Conservation (phyloP, 1,140 invertebrate genomes). For the Sarcophaga peregrina region DNA sequence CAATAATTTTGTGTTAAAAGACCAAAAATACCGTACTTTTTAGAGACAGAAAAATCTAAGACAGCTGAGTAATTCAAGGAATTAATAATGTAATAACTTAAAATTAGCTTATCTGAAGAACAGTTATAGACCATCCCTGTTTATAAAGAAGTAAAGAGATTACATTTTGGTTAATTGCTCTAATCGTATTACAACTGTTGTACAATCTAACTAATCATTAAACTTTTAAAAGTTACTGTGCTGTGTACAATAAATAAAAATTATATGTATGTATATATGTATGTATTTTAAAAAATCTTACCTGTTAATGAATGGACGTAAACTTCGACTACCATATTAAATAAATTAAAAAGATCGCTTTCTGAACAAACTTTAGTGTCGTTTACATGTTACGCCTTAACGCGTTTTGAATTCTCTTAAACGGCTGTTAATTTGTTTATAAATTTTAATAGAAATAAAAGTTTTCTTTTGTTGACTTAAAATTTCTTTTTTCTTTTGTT, state of each 20-base stretch:
- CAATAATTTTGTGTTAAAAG: no score
- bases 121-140: no score
- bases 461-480: constrained; percentile 11
- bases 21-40: no score
- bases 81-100: no score
- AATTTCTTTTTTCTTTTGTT: not conserved
- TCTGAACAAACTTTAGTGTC: not conserved
- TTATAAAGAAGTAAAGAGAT: no score
- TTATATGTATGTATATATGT: not conserved
- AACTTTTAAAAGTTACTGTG: no score
- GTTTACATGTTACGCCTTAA: not conserved
- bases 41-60: no score
- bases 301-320: not conserved
- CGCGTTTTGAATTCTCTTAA: not conserved
- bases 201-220: not conserved
- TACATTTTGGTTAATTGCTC: no score
- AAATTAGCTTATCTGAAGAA: no score
- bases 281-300: not conserved
- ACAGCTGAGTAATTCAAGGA: no score
- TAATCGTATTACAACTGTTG: not conserved
- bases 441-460: not conserved
- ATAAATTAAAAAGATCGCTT: not conserved
- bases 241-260: no score
- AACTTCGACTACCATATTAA: not conserved
- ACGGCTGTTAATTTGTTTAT: not conserved